Conservation (phyloP, 2,888 invertebrate species). For the Pseudeuparius sepicola region DNA sequence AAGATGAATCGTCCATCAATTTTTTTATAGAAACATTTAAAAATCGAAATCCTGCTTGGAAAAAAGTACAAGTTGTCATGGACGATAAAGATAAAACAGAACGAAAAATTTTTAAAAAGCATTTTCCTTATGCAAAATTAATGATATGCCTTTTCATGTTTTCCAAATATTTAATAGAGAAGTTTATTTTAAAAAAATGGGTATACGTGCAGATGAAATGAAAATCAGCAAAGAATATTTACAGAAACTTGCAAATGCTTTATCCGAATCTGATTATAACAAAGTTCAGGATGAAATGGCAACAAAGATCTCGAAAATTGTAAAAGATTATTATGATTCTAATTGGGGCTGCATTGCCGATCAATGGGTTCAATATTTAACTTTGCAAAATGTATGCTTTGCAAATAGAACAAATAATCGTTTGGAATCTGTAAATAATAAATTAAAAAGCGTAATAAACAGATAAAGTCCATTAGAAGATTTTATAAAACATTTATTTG, state of each 20-base stretch:
- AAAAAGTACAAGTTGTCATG: too few relatives aligned
- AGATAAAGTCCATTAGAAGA: slow-evolving; percentile 10
- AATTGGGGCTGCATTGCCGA: slow-evolving; percentile 10
- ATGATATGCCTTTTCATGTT: slow-evolving; percentile 9
- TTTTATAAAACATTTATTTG: slow-evolving; percentile 12
- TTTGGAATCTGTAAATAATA: slow-evolving; percentile 12
- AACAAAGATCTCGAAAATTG: slow-evolving; percentile 8
- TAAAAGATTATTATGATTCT: slow-evolving; percentile 8
- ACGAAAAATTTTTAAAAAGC: slow-evolving; percentile 3
- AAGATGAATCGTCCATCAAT: too few relatives aligned
- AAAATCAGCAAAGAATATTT: slow-evolving; percentile 12
- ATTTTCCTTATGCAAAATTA: slow-evolving; percentile 5
- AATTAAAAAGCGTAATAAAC: slow-evolving; percentile 10
- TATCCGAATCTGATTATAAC: slow-evolving; percentile 6
- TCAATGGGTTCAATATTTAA: slow-evolving; percentile 11
- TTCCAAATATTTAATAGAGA: slow-evolving; percentile 10
- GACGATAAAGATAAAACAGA: slow-evolving; percentile 3
- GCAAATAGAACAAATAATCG: slow-evolving; percentile 12
- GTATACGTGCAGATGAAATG: slow-evolving; percentile 8
- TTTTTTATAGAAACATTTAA: too few relatives aligned
- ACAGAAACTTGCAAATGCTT: slow-evolving; percentile 10
- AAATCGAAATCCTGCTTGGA: too few relatives aligned
- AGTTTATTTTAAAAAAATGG: slow-evolving; percentile 7
- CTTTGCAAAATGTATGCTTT: slow-evolving; percentile 9
- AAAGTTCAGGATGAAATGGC: slow-evolving; percentile 5